These are phyloP conservation scores for Aspidiotus rigidus DNA, from an alignment of 2,888 invertebrate species.

Conservation along the genomic window DNA sequence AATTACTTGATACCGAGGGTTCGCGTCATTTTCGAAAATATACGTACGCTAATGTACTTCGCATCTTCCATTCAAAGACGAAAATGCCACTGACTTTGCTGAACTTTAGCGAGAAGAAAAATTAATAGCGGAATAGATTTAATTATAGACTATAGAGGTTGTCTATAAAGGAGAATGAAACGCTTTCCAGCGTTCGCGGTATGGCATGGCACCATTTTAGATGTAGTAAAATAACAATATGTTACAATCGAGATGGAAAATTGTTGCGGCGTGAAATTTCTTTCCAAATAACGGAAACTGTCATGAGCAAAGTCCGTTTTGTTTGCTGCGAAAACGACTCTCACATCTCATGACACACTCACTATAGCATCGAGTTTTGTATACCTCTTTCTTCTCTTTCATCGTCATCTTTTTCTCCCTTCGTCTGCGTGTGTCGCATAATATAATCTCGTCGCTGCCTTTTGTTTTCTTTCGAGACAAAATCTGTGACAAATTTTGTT, in stretches of 20 bases:
- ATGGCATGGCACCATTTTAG: conserved; percentile 5
- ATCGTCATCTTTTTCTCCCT: background rate
- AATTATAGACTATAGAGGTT: conserved; percentile 14
- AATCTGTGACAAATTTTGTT: conserved; percentile 16
- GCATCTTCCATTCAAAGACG: too few relatives aligned
- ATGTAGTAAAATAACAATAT: conserved; percentile 27
- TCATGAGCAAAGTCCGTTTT: conserved; percentile 26
- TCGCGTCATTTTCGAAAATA: too few relatives aligned
- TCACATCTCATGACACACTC: background rate
- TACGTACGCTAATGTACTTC: too few relatives aligned
- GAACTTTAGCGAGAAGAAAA: background rate
- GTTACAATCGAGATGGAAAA: conserved; percentile 29
- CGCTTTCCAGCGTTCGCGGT: background rate
- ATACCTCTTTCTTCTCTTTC: too few relatives aligned
- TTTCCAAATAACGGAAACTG: conserved; percentile 19
- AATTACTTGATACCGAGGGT: too few relatives aligned
- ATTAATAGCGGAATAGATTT: conserved; percentile 27
- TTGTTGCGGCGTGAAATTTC: conserved; percentile 23
- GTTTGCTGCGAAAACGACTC: conserved; percentile 8
- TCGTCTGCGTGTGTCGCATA: background rate
- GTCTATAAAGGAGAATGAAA: conserved; percentile 15
- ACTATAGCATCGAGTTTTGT: background rate
- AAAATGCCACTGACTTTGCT: too few relatives aligned
- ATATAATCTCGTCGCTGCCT: too few relatives aligned
- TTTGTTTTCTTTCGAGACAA: background rate